These are phyloP conservation scores for Rhopalosiphum padi DNA, from an alignment of 1,140 invertebrate genomes.

Conservation along the genomic window DNA sequence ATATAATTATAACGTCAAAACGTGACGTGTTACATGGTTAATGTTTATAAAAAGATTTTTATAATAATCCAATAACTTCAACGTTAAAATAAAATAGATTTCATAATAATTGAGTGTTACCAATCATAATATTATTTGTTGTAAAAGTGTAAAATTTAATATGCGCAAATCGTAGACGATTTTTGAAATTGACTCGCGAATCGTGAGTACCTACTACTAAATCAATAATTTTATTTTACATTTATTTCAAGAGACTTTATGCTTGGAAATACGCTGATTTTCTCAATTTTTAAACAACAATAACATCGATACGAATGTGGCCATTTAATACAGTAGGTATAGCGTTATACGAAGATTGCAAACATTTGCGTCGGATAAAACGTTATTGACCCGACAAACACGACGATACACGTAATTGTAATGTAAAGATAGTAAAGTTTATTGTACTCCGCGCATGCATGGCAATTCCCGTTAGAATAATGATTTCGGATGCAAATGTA, in stretches of 20 bases:
- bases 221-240: background rate
- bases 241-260: background rate
- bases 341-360: background rate
- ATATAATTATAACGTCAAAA: too few species aligned
- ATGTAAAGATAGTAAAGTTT: background rate
- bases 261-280: background rate
- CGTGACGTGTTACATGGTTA: too few species aligned
- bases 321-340: background rate
- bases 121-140: too few species aligned
- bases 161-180: too few species aligned
- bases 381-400: background rate
- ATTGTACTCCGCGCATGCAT: background rate
- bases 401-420: background rate
- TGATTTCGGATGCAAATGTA: background rate
- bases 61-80: too few species aligned
- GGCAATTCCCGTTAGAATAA: background rate
- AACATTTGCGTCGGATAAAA: background rate
- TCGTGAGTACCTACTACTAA: too few species aligned
- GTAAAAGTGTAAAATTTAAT: too few species aligned
- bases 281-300: background rate
- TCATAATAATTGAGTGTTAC: too few species aligned
- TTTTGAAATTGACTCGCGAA: background rate
- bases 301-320: background rate
- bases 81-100: too few species aligned
- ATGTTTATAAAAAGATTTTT: too few species aligned